Percentiles rank a stretch among this genome's conserved stretches.
phyloP scores from a whole-genome alignment of 30 jellyfish, hydroid and myxozoan genomes.

The Hydractinia symbiolongicarpus region DNA sequence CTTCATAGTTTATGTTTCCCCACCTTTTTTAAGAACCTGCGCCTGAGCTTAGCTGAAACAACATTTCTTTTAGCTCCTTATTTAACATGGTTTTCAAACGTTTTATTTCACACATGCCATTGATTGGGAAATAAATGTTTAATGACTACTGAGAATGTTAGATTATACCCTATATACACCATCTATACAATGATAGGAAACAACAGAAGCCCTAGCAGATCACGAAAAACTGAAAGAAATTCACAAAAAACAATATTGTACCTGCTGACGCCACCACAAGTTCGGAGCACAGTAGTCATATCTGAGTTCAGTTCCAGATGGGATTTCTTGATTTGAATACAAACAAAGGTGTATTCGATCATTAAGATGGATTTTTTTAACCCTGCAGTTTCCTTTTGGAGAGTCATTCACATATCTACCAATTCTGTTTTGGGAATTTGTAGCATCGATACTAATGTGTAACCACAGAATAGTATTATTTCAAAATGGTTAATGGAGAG shows the following conservation, averaged over 20 bases:
- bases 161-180: too few species aligned
- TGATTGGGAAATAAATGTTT: too few species aligned
- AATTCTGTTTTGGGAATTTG: slow-evolving; percentile 12
- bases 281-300: slow-evolving; percentile 3
- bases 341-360: slow-evolving; percentile 1
- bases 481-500: not conserved
- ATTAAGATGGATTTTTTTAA: slow-evolving; percentile 2
- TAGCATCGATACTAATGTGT: slow-evolving; percentile 10
- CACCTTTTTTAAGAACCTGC: too few species aligned
- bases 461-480: not conserved
- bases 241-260: not conserved
- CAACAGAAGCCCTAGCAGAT: too few species aligned
- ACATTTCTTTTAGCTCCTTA: too few species aligned
- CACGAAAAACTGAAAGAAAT: too few species aligned
- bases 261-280: slow-evolving; percentile 14
- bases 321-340: slow-evolving; percentile 10
- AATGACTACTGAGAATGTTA: too few species aligned
- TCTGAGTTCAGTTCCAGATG: slow-evolving; percentile 16
- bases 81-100: too few species aligned
- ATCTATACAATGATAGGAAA: too few species aligned
- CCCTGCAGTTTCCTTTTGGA: slow-evolving; percentile 16
- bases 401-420: slow-evolving; percentile 15
- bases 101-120: too few species aligned
- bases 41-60: too few species aligned
- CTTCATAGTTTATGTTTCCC: too few species aligned